A percentile compares a stretch with the other conserved stretches of the same genome.
Evolutionary conservation across 1,140 invertebrate species (phyloP).

Genomic region (Ceratitis capitata): DNA sequence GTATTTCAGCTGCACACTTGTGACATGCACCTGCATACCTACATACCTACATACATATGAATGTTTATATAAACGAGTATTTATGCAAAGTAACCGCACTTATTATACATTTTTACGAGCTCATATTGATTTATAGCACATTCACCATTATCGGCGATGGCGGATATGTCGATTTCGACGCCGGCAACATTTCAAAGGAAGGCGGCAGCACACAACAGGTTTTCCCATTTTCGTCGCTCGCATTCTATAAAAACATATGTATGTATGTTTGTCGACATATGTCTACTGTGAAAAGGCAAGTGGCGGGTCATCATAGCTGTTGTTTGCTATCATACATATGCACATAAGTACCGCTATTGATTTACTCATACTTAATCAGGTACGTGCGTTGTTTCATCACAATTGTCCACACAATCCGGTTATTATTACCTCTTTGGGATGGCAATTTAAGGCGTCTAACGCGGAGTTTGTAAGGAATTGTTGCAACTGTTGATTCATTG

Average conservation of each 20-base stretch:
- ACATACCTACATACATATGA: background rate
- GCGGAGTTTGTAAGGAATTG: background rate
- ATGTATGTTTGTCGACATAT: background rate
- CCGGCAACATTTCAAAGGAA: background rate
- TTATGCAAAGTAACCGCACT: background rate
- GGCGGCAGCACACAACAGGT: slow-evolving; percentile 9
- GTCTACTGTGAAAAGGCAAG: background rate
- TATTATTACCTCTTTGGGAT: slow-evolving; percentile 1
- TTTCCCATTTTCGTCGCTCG: background rate
- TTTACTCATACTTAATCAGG: background rate
- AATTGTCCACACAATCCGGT: background rate
- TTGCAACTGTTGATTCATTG: background rate
- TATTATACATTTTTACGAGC: slow-evolving; percentile 37
- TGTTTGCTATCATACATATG: too few species aligned
- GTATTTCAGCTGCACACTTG: background rate
- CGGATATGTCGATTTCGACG: too few species aligned
- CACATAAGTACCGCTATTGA: too few species aligned
- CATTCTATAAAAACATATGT: background rate
- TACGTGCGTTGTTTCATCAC: background rate
- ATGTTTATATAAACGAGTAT: background rate
- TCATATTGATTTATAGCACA: slow-evolving; percentile 32
- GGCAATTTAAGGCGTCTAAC: background rate
- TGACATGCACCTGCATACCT: background rate
- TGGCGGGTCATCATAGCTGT: background rate
- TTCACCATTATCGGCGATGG: background rate